These are phyloP conservation scores for Pelusios castaneus DNA, from an alignment of 2,113 vertebrate species.

Conservation along the genomic window DNA sequence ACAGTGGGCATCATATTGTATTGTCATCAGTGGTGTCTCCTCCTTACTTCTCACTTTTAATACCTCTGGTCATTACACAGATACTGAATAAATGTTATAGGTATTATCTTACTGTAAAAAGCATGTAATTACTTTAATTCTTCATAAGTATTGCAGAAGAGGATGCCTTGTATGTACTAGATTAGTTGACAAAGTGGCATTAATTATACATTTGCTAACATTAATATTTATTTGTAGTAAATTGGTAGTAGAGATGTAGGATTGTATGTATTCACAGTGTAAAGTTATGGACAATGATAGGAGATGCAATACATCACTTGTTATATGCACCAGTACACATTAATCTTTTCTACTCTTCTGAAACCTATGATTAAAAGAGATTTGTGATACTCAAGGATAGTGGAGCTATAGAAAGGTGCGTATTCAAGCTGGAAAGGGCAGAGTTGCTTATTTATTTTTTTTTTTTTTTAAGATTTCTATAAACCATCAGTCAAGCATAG, in stretches of 20 bases:
- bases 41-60: neutral
- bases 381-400: conserved; percentile 52
- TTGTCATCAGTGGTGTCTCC: neutral
- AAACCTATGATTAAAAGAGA: conserved; percentile 59
- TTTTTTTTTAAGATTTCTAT: too few relatives aligned
- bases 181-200: neutral
- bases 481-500: conserved; percentile 72
- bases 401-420: conserved; percentile 19
- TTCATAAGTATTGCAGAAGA: conserved; percentile 10
- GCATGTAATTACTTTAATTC: neutral
- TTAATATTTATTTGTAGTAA: neutral
- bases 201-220: neutral
- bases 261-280: neutral
- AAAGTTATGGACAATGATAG: neutral
- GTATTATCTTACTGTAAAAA: neutral
- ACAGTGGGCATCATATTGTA: neutral
- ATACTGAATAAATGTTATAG: neutral
- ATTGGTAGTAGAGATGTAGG: neutral
- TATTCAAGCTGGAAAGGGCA: conserved; percentile 76
- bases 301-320: neutral
- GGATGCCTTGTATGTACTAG: neutral
- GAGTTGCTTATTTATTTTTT: conserved; percentile 71
- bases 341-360: conserved; percentile 8
- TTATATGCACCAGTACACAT: neutral
- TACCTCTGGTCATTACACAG: too few relatives aligned